These are phyloP conservation scores for Eubasilissa splendida DNA, from an alignment of 2,888 invertebrate genomes.

Conservation along the genomic window DNA sequence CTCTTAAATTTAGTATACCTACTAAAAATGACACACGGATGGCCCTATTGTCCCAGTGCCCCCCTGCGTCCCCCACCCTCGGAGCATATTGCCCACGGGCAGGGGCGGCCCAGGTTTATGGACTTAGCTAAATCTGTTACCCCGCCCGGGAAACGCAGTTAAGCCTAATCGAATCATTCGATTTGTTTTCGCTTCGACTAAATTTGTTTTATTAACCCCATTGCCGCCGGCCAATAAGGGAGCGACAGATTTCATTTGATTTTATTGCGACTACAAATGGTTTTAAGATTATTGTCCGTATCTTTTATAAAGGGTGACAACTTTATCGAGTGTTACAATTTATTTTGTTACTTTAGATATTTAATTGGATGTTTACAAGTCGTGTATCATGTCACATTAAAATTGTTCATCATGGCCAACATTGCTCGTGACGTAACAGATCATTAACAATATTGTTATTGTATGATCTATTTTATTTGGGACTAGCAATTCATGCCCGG, in stretches of 20 bases:
- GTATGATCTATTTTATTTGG: too few relatives aligned
- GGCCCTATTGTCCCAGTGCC: conserved; percentile 13
- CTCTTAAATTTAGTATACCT: conserved; percentile 9
- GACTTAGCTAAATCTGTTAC: conserved; percentile 49
- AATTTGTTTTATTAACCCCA: conserved; percentile 58
- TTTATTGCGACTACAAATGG: background rate
- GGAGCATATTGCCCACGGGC: conserved; percentile 32
- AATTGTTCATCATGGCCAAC: too few relatives aligned
- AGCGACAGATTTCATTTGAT: conserved; percentile 34
- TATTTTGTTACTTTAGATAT: too few relatives aligned
- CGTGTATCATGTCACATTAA: too few relatives aligned
- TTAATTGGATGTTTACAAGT: too few relatives aligned
- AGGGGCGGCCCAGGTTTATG: conserved; percentile 44
- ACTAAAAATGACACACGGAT: conserved; percentile 8
- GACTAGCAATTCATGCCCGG: too few relatives aligned
- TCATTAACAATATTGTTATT: too few relatives aligned
- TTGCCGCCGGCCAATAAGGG: conserved; percentile 39
- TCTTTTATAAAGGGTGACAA: too few relatives aligned
- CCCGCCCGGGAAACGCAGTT: conserved; percentile 39
- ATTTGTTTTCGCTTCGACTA: conserved; percentile 58
- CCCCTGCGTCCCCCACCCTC: background rate
- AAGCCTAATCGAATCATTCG: conserved; percentile 57
- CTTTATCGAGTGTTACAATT: too few relatives aligned
- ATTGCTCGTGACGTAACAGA: too few relatives aligned
- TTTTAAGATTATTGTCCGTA: too few relatives aligned